Evolutionary conservation across 2,888 invertebrate genomes (phyloP).

Genomic region (Cephonodes hylas): DNA sequence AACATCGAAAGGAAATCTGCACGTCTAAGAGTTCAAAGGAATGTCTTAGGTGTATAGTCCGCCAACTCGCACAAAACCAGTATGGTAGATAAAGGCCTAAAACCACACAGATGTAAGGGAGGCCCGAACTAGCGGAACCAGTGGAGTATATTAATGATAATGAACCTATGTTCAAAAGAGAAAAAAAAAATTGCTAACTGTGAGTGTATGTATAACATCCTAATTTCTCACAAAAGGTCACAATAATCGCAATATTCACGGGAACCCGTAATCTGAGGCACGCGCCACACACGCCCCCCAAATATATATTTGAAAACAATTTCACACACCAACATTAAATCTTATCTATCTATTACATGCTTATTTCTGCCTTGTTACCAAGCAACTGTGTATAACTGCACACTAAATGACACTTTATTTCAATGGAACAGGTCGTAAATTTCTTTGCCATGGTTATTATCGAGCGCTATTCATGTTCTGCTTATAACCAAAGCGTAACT

Average conservation of each 20-base stretch:
- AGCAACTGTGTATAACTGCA: background rate
- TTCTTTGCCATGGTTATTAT: background rate
- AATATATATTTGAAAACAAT: conserved; percentile 45
- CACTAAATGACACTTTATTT: background rate
- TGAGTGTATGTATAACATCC: too few relatives aligned
- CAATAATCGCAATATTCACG: conserved; percentile 50
- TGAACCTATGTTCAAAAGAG: too few relatives aligned
- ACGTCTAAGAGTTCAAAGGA: too few relatives aligned
- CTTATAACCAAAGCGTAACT: conserved; percentile 43
- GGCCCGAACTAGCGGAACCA: too few relatives aligned
- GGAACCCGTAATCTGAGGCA: conserved; percentile 68
- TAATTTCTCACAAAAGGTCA: background rate
- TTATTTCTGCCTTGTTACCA: conserved; percentile 21
- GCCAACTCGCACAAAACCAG: too few relatives aligned
- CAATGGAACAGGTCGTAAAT: conserved; percentile 8
- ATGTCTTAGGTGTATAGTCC: too few relatives aligned
- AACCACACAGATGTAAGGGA: too few relatives aligned
- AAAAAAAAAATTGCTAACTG: background rate
- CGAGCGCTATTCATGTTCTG: conserved; percentile 11
- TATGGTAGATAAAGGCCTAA: too few relatives aligned
- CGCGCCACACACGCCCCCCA: conserved; percentile 66
- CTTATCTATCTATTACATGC: conserved; percentile 37
- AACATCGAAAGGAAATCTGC: too few relatives aligned
- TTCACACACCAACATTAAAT: conserved; percentile 29
- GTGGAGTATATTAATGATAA: too few relatives aligned